Evolutionary conservation across 2,113 vertebrate genomes (phyloP), one percentile per base, ranked within the genome.

Genomic region (Poecile atricapillus): DNA sequence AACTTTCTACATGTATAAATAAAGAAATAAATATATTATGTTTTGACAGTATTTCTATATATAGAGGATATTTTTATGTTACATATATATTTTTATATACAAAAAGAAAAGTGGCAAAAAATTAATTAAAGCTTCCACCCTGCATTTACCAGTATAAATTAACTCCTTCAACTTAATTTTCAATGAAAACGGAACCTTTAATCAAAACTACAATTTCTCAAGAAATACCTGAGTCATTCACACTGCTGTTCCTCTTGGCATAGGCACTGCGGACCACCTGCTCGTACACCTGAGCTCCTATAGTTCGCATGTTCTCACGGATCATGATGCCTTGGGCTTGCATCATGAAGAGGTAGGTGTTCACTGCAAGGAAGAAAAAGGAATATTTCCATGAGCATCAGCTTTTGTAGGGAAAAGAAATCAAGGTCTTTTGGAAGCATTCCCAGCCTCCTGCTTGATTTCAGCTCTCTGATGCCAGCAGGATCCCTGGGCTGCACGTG

Each of bases 301-400:
- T 99, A 19, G 98, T 99, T 74, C 98, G 97, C 97, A 99, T 98
- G 88, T 99, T 99, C 97, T 99, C 98, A 80, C 98, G 98, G 95
- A 99, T 98, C 97, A 99, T 98, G 96, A 99, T 99, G 94, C 99
- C 98, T 78, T 98, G 98, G 80, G 99, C 99, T 97, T 99, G 99
- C 98, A 99, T 99, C 99, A 99, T 99, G 98, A 99, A 99, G 98
- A 99, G 97, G 98, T 99, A 99, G 97, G 99, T 99, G 96, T 99
- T 99, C 97, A 99, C 99, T 99, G 98, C 28, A 79, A 96, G 60
- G 56, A 39, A 73, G 52, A 27, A 19, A 63, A 49, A n/a, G 1
- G 47, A 63, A 2, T 24, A 80, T 30, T 87, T 65, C 41, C 60
- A 39, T 93, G 22, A 94, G 74, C 47, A 67, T 37, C 39, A 63